Base-by-base conservation (phyloP, 2,888 invertebrate genomes). In the Polia nebulosa region DNA sequence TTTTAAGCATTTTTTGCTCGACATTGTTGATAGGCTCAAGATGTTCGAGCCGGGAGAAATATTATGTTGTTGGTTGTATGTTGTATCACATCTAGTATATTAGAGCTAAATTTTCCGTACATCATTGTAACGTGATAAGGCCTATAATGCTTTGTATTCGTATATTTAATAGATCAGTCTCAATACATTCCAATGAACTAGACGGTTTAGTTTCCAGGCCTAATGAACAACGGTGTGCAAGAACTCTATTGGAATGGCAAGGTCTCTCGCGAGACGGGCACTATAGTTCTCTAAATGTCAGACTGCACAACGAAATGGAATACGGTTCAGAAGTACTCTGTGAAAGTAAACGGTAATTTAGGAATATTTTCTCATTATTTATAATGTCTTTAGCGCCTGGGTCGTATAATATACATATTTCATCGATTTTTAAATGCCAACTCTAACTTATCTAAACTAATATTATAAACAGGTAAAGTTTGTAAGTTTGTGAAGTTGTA, bases 221-320 rank as follows among this genome's bases (percentile, higher is more conserved):
- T 44, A 39, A 45, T 53, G 49, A 49, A 61, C 41, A 9, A 52
- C 36, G 45, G 47, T 61, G 57, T 49, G 52, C 55, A 75, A 65
- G 63, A 58, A 61, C 63, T 77, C 60, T 61, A 52, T 73, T 82
- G 80, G 76, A 85, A 84, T 86, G 77, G 81, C 83, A 87, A 87
- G 81, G 81, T 81, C 80, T 84, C 78, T 85, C 83, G 85, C 80
- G 74, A 78, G 78, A 83, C 69, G 58, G 73, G 57, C 62, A 79
- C 73, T 74, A 76, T 79, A 75, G 79, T 80, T 84, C 65, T 64
- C 69, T 80, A 82, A 88, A 83, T 85, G 83, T 83, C 81, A 84
- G 76, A 59, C 70, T 75, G 61, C 60, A 59, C 25, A 29, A 69
- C 41, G 32, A 68, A 72, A 70, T 74, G 60, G 45, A 71, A 60